Evolutionary conservation across 2,797 vertebrate species (phyloP).

Genomic region (Falco rusticolus): DNA sequence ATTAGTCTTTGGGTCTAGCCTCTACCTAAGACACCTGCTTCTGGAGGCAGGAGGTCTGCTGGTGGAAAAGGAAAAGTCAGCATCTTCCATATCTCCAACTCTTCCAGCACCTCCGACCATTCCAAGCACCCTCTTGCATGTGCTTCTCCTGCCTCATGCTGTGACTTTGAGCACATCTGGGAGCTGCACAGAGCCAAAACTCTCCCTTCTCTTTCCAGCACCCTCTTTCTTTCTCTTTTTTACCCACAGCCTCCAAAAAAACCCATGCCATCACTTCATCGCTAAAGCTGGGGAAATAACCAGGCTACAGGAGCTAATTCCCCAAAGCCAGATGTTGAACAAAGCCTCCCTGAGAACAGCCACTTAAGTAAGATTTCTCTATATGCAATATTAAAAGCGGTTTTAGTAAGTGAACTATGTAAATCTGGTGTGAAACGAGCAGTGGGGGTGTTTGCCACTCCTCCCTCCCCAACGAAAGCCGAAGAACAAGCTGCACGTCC

Average conservation of each 20-base stretch:
- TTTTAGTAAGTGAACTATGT: neutral
- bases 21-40: neutral
- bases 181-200: neutral
- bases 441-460: neutral
- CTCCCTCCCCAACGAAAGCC: neutral
- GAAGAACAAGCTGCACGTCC: neutral
- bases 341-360: neutral
- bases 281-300: neutral
- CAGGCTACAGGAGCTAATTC: neutral
- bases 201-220: neutral
- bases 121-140: neutral
- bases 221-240: neutral
- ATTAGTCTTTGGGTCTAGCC: neutral
- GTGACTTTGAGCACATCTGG: neutral
- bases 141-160: neutral
- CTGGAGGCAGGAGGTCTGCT: neutral
- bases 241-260: neutral
- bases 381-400: neutral
- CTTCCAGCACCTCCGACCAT: neutral
- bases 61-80: neutral
- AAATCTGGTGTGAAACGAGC: neutral
- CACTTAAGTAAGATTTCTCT: fast-evolving
- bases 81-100: fast-evolving
- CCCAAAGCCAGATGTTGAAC: neutral
- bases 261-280: neutral